These are phyloP conservation scores for Cosmorhoe ocellata DNA, from an alignment of 2,888 invertebrate species.

Conservation along the genomic window DNA sequence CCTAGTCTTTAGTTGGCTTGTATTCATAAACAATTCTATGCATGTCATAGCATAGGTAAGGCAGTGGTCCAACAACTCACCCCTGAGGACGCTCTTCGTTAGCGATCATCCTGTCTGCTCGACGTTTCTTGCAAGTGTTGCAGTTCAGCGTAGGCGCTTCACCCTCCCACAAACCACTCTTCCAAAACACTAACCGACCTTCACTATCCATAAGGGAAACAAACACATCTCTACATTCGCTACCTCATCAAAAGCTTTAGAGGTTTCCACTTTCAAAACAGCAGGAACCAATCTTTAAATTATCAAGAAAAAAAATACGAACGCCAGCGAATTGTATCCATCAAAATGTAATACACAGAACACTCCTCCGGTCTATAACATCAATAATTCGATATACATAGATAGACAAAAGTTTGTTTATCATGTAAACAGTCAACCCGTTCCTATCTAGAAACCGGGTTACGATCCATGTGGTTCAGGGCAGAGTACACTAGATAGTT, in stretches of 20 bases:
- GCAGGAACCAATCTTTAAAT: neutral
- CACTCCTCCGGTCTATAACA: conserved; percentile 37
- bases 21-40: no score
- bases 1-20: no score
- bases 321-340: conserved; percentile 37
- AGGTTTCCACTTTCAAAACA: conserved; percentile 4
- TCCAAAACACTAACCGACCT: conserved; percentile 74
- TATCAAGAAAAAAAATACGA: conserved; percentile 1
- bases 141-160: conserved; percentile 71
- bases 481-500: conserved; percentile 41
- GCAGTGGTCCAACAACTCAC: conserved; percentile 48
- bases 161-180: conserved; percentile 73
- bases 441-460: conserved; percentile 46
- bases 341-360: conserved; percentile 31
- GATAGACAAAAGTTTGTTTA: conserved; percentile 48
- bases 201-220: conserved; percentile 69
- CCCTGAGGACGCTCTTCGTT: conserved; percentile 69
- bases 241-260: conserved; percentile 20
- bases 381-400: conserved; percentile 34
- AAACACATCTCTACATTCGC: conserved; percentile 39
- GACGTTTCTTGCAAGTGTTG: conserved; percentile 74
- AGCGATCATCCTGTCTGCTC: conserved; percentile 71
- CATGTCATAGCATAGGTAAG: neutral
- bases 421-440: conserved; percentile 51
- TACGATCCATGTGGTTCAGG: conserved; percentile 48